Evolutionary conservation across 1,140 invertebrate genomes (phyloP), one percentile per base, ranked within the genome.

Genomic region (Pinna nobilis): DNA sequence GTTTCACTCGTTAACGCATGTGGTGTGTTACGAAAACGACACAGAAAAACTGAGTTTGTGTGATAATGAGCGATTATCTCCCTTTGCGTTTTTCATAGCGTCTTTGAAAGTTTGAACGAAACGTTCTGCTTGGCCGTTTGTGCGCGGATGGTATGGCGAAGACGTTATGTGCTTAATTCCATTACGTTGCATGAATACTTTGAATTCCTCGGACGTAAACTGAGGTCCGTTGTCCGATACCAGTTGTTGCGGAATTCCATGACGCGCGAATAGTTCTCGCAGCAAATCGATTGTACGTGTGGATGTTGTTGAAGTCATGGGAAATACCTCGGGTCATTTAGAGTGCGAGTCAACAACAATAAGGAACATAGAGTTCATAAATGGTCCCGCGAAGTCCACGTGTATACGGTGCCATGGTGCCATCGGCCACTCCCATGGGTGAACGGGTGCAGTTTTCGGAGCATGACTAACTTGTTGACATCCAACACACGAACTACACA

Each of bases 371-470:
- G 44, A 64, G 11, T 49, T 64, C 23, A 25, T 5, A 41, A 57
- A 59, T 55, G 65, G 55, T 20, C 57, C 74, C 35, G 60, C 65
- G 55, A 73, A 77, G 39, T 79, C 77, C 18, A 77, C 44, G 49
- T 79, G 68, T 3, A 79, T 35, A 35, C 61, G 49, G 11, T 75
- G 25, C 71, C 67, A 78, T 1, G 65, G 47, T 69, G 37, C 30
- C 7, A 13, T 64, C 25, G 77, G 59, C 65, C 60, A 77, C n/a
- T 63, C 47, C 72, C 72, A 78, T 20, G 64, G 65, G 39, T 73
- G 57, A 7, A 53, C 25, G 2, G 71, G 74, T 60, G 70, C 51
- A 23, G 55, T 15, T 49, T 28, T n/a, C 44, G 67, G 71, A n/a
- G 32, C 33, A 30, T 65, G 51, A 47, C 33, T 9, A 2, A 23